These are phyloP conservation scores for Acipenser ruthenus DNA, from an alignment of 2,797 vertebrate genomes.

Conservation along the genomic window DNA sequence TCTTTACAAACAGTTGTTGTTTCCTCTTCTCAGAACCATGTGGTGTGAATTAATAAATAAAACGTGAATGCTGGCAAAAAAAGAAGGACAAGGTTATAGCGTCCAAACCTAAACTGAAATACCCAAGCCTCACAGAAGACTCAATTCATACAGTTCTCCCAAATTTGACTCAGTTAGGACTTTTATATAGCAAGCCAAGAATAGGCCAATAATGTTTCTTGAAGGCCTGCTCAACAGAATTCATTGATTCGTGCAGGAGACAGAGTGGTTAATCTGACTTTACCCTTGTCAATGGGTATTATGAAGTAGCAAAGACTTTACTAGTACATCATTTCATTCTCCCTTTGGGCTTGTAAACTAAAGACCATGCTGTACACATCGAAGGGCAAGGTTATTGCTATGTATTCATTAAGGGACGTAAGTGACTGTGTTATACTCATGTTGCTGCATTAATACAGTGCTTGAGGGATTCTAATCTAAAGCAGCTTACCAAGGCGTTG, in stretches of 20 bases:
- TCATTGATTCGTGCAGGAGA: background rate
- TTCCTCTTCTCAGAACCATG: too few species aligned
- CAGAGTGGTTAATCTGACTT: background rate
- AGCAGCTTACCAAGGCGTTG: background rate
- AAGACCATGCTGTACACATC: background rate
- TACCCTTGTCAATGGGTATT: constrained; percentile 1
- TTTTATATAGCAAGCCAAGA: too few species aligned
- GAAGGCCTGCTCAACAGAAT: background rate
- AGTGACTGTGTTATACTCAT: background rate
- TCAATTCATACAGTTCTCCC: background rate
- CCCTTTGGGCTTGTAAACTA: constrained; percentile 3
- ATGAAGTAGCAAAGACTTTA: background rate
- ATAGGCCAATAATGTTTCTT: too few species aligned
- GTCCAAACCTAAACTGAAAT: background rate
- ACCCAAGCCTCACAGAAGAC: background rate
- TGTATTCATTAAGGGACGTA: constrained; percentile 1
- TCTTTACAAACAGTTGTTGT: too few species aligned
- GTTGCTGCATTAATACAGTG: background rate
- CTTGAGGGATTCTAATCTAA: constrained; percentile 1
- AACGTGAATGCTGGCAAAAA: too few species aligned
- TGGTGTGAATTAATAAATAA: too few species aligned
- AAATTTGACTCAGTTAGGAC: background rate
- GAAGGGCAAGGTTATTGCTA: background rate
- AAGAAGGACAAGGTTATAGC: too few species aligned
- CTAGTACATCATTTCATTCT: background rate